phyloP scores from a whole-genome alignment of 2,113 vertebrate species.

The Polypterus bichir region DNA sequence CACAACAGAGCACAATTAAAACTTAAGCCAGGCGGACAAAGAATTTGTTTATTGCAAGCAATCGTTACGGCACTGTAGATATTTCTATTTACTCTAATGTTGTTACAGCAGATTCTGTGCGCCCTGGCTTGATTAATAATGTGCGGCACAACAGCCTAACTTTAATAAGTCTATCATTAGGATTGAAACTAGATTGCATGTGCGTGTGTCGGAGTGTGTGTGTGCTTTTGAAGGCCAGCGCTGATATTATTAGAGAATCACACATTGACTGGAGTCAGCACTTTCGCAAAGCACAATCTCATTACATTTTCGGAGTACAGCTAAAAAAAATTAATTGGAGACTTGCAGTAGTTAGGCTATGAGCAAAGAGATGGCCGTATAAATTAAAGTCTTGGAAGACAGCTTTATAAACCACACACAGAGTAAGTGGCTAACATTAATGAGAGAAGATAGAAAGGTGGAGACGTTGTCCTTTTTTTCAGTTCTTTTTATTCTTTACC shows the following conservation, averaged over 20 bases:
- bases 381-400: slow-evolving; percentile 46
- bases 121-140: background rate
- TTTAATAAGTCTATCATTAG: slow-evolving; percentile 8
- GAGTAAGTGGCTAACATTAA: slow-evolving; percentile 5
- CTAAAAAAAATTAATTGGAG: slow-evolving; percentile 40
- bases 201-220: no score
- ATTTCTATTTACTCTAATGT: background rate
- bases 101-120: no score
- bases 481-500: no score
- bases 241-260: slow-evolving; percentile 40
- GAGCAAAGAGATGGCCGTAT: slow-evolving; percentile 38
- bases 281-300: slow-evolving; percentile 47
- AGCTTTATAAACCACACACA: slow-evolving; percentile 32
- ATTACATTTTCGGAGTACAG: slow-evolving; percentile 49
- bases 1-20: background rate
- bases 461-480: slow-evolving; percentile 3
- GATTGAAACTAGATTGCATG: background rate
- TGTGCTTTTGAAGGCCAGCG: slow-evolving; percentile 21
- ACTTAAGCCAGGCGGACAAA: background rate
- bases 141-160: background rate
- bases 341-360: slow-evolving; percentile 39
- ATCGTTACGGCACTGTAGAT: background rate
- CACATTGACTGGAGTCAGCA: slow-evolving; percentile 45
- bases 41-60: background rate
- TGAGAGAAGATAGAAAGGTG: background rate